A percentile compares a stretch with the other conserved stretches of the same genome.
Evolutionary conservation across 1,140 invertebrate genomes (phyloP).

Genomic region (Magallana gigas): DNA sequence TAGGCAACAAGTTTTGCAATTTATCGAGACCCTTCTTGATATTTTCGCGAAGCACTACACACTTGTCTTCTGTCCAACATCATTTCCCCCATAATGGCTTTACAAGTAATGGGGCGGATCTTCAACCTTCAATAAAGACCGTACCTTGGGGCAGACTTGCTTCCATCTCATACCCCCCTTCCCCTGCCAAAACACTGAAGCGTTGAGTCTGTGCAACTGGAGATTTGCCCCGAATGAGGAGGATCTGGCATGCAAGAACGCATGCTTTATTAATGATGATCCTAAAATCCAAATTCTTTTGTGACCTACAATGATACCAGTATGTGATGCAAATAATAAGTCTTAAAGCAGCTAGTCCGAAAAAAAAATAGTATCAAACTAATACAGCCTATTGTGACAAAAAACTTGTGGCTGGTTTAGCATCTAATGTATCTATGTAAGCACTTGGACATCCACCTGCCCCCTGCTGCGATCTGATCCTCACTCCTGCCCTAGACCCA

Average conservation of each 20-base stretch:
- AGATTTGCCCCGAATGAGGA: slow-evolving; percentile 10
- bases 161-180: slow-evolving; percentile 46
- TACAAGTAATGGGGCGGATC: slow-evolving; percentile 13
- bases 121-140: not conserved
- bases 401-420: not conserved
- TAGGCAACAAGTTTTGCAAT: not conserved
- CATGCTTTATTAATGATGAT: slow-evolving; percentile 44
- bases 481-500: not conserved
- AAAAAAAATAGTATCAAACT: slow-evolving; percentile 8
- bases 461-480: not conserved
- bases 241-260: slow-evolving; percentile 5
- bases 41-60: not conserved
- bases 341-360: not conserved
- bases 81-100: slow-evolving; percentile 42
- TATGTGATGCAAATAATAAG: not conserved
- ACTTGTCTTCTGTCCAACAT: not conserved
- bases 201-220: not conserved
- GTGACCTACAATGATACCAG: slow-evolving; percentile 2
- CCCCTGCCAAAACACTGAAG: slow-evolving; percentile 42
- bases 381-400: too few relatives aligned
- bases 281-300: slow-evolving; percentile 48
- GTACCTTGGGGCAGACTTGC: not conserved
- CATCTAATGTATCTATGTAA: not conserved
- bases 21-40: not conserved
- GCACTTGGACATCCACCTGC: slow-evolving; percentile 14